phyloP scores from a whole-genome alignment of 2,888 invertebrate genomes.

The Saturnia japonica region DNA sequence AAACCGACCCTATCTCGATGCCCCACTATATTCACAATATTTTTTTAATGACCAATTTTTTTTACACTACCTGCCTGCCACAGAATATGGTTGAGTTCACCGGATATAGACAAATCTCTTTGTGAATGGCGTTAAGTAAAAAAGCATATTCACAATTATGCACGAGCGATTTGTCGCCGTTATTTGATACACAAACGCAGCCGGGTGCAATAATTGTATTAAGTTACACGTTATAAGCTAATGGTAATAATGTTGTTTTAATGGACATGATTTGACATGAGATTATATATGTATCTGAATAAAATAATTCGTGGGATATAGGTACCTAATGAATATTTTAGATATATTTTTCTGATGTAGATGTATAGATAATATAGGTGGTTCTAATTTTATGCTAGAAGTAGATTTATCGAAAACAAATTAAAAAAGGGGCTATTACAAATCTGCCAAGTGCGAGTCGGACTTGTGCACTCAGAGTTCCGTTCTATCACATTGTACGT shows the following conservation, averaged over 20 bases:
- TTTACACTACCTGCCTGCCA: conserved; percentile 60
- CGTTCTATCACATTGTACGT: too few species aligned
- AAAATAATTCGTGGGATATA: neutral
- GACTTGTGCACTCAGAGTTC: too few species aligned
- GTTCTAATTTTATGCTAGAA: neutral
- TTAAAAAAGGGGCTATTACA: neutral
- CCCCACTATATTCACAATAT: conserved; percentile 41
- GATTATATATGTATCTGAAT: neutral
- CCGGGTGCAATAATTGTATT: conserved; percentile 71
- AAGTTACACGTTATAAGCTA: conserved; percentile 60
- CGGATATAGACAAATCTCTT: conserved; percentile 72
- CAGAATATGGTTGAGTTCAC: conserved; percentile 69
- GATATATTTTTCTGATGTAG: neutral
- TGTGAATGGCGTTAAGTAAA: conserved; percentile 63
- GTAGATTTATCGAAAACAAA: neutral
- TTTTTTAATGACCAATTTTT: conserved; percentile 62
- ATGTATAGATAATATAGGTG: neutral
- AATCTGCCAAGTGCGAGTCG: too few species aligned
- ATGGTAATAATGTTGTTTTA: conserved; percentile 39
- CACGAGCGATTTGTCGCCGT: conserved; percentile 77
- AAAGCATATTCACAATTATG: conserved; percentile 77
- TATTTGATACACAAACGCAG: conserved; percentile 69
- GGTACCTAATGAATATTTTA: neutral
- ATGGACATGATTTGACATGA: neutral
- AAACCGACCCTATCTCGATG: conserved; percentile 45